phyloP scores from a whole-genome alignment of 2,113 vertebrate genomes.

The Noturus placidus region DNA sequence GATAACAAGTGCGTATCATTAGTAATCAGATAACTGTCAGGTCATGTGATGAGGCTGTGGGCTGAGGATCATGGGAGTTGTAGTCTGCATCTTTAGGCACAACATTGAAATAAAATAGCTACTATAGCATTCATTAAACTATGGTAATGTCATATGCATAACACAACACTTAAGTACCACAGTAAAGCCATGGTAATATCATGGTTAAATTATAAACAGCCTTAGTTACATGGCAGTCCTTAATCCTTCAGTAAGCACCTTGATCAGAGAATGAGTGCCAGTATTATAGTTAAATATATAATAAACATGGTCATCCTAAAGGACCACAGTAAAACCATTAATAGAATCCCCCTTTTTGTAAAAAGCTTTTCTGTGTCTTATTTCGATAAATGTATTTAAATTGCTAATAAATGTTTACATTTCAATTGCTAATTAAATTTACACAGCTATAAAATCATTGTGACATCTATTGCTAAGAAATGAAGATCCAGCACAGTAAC shows the following conservation, averaged over 20 bases:
- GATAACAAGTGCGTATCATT: neutral
- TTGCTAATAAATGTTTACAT: slow-evolving; percentile 1
- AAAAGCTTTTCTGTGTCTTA: neutral
- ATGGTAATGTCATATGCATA: neutral
- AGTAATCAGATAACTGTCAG: neutral
- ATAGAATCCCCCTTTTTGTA: neutral
- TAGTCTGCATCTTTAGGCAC: neutral
- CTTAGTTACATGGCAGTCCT: neutral
- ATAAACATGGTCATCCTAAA: neutral
- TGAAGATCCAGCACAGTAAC: neutral
- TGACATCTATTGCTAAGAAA: neutral
- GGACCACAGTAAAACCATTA: neutral
- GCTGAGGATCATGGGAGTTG: neutral
- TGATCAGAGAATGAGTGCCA: neutral
- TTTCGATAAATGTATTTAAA: neutral
- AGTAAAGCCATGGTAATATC: neutral
- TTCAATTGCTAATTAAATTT: neutral
- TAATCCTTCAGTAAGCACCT: neutral
- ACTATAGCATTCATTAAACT: neutral
- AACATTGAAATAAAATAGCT: neutral
- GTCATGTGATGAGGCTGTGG: neutral
- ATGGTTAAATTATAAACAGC: neutral
- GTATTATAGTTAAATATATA: neutral
- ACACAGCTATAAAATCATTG: neutral
- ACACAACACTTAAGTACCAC: neutral